A percentile compares a stretch with the other conserved stretches of the same genome.
These are phyloP conservation scores for Harpegnathos saltator DNA, from an alignment of 1,140 invertebrate species.

Conservation along the genomic window DNA sequence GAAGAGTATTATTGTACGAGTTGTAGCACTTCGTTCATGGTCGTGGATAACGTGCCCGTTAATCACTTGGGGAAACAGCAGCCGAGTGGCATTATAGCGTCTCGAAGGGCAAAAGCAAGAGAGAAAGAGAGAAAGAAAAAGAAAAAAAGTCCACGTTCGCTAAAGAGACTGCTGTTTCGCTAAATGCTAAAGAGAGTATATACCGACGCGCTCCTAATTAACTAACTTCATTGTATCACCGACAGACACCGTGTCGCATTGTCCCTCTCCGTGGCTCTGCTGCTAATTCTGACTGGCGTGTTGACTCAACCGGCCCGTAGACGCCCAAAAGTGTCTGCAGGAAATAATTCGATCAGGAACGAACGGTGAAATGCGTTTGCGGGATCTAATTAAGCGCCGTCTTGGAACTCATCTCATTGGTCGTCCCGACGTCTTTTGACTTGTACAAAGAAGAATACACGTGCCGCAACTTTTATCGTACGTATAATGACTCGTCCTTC, in stretches of 20 bases:
- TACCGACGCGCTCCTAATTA: neutral
- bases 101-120: conserved; percentile 8
- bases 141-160: neutral
- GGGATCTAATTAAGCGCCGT: conserved; percentile 23
- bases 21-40: conserved; percentile 55
- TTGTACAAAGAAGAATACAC: neutral
- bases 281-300: conserved; percentile 37
- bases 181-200: conserved; percentile 11
- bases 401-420: neutral
- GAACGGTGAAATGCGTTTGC: conserved; percentile 25
- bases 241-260: neutral
- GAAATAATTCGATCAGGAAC: conserved; percentile 44
- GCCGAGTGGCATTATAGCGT: conserved; percentile 34
- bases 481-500: too few species aligned
- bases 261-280: neutral
- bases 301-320: conserved; percentile 19
- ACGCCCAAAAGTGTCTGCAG: conserved; percentile 7
- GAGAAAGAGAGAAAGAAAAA: too few species aligned
- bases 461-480: neutral
- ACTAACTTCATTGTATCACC: conserved; percentile 11
- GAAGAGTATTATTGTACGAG: conserved; percentile 64
- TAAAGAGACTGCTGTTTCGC: conserved; percentile 2
- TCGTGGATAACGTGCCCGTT: conserved; percentile 68
- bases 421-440: conserved; percentile 3
- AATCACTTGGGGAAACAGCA: conserved; percentile 56